Conservation (phyloP, 2,888 invertebrate species). For the Acrobasis consociella region DNA sequence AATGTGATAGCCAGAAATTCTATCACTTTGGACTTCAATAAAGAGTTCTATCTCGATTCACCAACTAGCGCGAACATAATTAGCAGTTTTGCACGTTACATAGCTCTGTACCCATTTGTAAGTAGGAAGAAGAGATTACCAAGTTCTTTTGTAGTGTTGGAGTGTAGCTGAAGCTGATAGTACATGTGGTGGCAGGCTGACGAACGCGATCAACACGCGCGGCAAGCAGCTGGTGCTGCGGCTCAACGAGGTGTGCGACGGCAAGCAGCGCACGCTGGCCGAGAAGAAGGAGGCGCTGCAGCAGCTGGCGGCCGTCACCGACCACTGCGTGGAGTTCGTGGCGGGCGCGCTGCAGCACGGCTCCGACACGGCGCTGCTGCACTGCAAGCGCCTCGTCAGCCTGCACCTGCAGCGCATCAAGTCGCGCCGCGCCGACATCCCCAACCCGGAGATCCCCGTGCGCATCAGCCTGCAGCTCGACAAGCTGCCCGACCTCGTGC, state of each 20-base stretch:
- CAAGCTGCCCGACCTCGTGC: constrained; percentile 90
- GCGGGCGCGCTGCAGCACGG: constrained; percentile 88
- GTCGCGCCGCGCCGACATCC: constrained; percentile 92
- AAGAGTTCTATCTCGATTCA: too few relatives aligned
- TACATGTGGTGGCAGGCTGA: constrained; percentile 63
- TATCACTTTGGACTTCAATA: too few relatives aligned
- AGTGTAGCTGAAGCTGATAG: too few relatives aligned
- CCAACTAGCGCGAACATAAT: too few relatives aligned
- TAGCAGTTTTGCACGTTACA: too few relatives aligned
- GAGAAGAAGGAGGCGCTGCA: constrained; percentile 93
- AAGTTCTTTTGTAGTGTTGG: too few relatives aligned
- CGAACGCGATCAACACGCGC: constrained; percentile 91
- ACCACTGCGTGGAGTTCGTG: constrained; percentile 94
- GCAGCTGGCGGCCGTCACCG: constrained; percentile 91
- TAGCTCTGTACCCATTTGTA: too few relatives aligned
- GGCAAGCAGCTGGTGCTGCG: constrained; percentile 92
- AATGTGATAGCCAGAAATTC: too few relatives aligned
- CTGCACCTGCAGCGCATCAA: constrained; percentile 90
- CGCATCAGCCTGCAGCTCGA: constrained; percentile 90
- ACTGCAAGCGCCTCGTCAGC: constrained; percentile 88
- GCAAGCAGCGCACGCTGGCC: constrained; percentile 88
- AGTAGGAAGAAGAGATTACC: too few relatives aligned
- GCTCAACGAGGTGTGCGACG: constrained; percentile 89
- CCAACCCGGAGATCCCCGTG: constrained; percentile 94
- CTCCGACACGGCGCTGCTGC: constrained; percentile 92